Evolutionary conservation across 1,140 invertebrate genomes (phyloP).

Genomic region (Octopus bimaculoides): DNA sequence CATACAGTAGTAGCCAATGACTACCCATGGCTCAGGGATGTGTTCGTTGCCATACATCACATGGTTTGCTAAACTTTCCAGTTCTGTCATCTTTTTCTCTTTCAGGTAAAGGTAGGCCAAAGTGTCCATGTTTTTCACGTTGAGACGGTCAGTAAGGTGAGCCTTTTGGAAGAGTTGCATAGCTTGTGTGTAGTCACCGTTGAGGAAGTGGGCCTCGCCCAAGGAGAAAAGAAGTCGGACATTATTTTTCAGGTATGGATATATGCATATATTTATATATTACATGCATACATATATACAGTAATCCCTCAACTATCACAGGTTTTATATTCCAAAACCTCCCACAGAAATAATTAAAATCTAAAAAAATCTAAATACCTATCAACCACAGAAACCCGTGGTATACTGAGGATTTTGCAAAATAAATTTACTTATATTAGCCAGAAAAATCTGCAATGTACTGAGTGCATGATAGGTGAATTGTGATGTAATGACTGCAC

Average conservation of each 20-base stretch:
- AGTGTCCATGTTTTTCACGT: slow-evolving; percentile 61
- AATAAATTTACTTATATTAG: no score
- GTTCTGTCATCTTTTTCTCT: slow-evolving; percentile 57
- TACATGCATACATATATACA: no score
- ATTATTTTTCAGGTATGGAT: slow-evolving; percentile 64
- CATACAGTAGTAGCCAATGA: slow-evolving; percentile 66
- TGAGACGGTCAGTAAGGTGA: slow-evolving; percentile 63
- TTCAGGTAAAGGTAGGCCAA: slow-evolving; percentile 58
- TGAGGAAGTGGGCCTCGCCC: slow-evolving; percentile 68
- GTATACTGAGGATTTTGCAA: no score
- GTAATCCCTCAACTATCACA: no score
- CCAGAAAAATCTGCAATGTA: no score
- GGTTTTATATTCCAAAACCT: no score
- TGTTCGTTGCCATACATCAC: slow-evolving; percentile 56
- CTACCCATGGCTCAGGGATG: slow-evolving; percentile 65
- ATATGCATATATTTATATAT: no score
- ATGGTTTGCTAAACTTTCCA: slow-evolving; percentile 58
- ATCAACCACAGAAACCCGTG: no score
- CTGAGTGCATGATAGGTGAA: no score
- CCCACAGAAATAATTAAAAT: no score
- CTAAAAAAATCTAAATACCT: no score
- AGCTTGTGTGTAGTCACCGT: slow-evolving; percentile 58
- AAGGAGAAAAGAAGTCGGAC: slow-evolving; percentile 66
- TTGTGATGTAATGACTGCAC: no score
- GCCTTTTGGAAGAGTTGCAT: slow-evolving; percentile 57